Evolutionary conservation across 2,797 vertebrate species (phyloP), one percentile per base, ranked within the genome.

Genomic region (Gallinago solitaria): DNA sequence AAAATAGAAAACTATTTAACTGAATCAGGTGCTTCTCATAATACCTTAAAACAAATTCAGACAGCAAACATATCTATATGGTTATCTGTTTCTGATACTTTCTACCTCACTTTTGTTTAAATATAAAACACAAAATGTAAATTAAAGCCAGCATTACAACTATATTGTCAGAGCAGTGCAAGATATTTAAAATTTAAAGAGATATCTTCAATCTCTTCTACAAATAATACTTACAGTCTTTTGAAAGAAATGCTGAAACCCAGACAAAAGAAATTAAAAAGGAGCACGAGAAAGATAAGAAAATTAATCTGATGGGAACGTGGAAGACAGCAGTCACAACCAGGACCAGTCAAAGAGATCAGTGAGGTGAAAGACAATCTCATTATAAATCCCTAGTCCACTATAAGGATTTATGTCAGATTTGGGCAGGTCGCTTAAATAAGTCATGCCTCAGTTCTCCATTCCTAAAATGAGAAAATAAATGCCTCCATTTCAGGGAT

Each of bases 361-460:
- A 91, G 68, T 74, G 78, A 89, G 48, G 51, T 92, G 61, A 93
- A 96, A 89, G 60, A 82, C 41, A 85, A 88, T 73, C 74, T 97
- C 74, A 78, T 87, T 75, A 59, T 64, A 87, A 83, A 85, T 85
- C 32, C 79, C 12, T 41, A 45, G 47, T 28, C 37, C 9, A 24
- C 32, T 70, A 1, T 50, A 83, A 53, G 50, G 70, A 61, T 85
- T 95, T 87, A 70, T 80, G 83, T 85, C 82, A 93, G 75, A 87
- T 92, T 90, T 83, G 68, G 56, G 64, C 83, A 95, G 54, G 64
- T 87, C 28, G 6, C 63, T 94, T 87, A 70, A 89, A 59, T 54
- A 94, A 84, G 60, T 74, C 57, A 64, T 85, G 71, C 71, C 68
- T 96, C 81, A 71, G 41, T 94, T 95, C 70, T 70, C 75, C 9